Conservation (phyloP, 2,888 invertebrate genomes). For the Melanostoma scalare region DNA sequence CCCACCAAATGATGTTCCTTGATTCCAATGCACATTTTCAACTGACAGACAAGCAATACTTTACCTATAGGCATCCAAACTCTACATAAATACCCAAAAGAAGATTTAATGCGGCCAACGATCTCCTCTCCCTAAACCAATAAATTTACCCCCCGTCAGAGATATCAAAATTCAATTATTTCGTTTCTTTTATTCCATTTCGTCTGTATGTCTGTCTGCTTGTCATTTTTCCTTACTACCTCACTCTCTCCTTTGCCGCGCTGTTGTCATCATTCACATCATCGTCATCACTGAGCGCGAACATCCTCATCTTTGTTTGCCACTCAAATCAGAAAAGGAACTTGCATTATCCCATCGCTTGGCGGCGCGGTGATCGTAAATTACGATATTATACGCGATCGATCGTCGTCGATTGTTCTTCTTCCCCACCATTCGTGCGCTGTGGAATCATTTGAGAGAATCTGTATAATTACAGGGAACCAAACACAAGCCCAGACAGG, state of each 20-base stretch:
- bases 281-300: slow-evolving; percentile 33
- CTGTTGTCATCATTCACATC: slow-evolving; percentile 43
- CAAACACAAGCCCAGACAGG: slow-evolving; percentile 37
- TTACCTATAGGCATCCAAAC: slow-evolving; percentile 20
- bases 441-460: slow-evolving; percentile 64
- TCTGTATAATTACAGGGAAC: slow-evolving; percentile 71
- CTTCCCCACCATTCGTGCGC: slow-evolving; percentile 7
- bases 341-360: slow-evolving; percentile 27
- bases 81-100: slow-evolving; percentile 22
- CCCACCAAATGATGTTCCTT: slow-evolving; percentile 36
- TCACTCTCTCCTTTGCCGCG: neutral
- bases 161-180: slow-evolving; percentile 72
- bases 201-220: slow-evolving; percentile 25
- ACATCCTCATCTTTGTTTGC: slow-evolving; percentile 60
- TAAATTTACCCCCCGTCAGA: slow-evolving; percentile 54
- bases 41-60: slow-evolving; percentile 9
- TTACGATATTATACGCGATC: slow-evolving; percentile 68
- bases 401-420: slow-evolving; percentile 41
- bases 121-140: slow-evolving; percentile 46
- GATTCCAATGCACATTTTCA: slow-evolving; percentile 5
- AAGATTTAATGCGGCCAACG: slow-evolving; percentile 67
- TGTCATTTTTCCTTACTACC: neutral
- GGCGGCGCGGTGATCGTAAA: slow-evolving; percentile 57
- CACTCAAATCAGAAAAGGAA: slow-evolving; percentile 10
- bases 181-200: slow-evolving; percentile 66